Evolutionary conservation across 2,113 vertebrate genomes (phyloP).

Genomic region (Scartelaos histophorus): DNA sequence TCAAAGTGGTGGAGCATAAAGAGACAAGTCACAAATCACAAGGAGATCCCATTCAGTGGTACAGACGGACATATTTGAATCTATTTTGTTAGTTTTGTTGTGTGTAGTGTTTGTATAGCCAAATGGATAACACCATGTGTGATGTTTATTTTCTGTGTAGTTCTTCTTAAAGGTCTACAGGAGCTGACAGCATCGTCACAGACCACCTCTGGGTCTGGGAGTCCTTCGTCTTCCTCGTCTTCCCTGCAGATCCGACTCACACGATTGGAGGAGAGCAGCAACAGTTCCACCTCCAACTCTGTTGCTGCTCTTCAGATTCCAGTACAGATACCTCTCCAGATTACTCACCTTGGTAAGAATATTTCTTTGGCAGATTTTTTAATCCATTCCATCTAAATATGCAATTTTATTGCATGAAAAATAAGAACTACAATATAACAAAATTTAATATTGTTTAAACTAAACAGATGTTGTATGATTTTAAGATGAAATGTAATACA

Average conservation of each 20-base stretch:
- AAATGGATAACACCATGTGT: not conserved
- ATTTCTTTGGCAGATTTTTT: no score
- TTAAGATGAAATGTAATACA: not conserved
- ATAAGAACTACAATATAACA: no score
- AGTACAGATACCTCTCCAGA: conserved; percentile 92
- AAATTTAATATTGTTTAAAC: no score
- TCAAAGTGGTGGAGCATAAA: conserved; percentile 99
- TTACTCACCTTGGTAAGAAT: conserved; percentile 92
- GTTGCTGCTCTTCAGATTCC: conserved; percentile 88
- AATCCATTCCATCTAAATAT: no score
- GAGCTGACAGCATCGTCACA: conserved; percentile 87
- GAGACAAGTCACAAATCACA: conserved; percentile 97
- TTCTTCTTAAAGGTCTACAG: conserved; percentile 93
- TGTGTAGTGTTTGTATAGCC: not conserved
- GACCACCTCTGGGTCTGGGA: conserved; percentile 70
- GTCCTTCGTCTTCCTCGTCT: conserved; percentile 55
- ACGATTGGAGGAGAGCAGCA: conserved; percentile 83
- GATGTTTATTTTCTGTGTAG: conserved; percentile 63
- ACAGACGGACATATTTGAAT: conserved; percentile 5
- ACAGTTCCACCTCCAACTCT: conserved; percentile 75
- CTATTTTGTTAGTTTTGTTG: not conserved
- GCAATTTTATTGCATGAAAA: no score
- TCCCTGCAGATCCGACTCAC: conserved; percentile 88
- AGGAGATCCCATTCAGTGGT: conserved; percentile 88
- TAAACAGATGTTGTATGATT: no score